These are phyloP conservation scores for Poeciliopsis retropinna DNA, from an alignment of 2,113 vertebrate species.

Conservation along the genomic window DNA sequence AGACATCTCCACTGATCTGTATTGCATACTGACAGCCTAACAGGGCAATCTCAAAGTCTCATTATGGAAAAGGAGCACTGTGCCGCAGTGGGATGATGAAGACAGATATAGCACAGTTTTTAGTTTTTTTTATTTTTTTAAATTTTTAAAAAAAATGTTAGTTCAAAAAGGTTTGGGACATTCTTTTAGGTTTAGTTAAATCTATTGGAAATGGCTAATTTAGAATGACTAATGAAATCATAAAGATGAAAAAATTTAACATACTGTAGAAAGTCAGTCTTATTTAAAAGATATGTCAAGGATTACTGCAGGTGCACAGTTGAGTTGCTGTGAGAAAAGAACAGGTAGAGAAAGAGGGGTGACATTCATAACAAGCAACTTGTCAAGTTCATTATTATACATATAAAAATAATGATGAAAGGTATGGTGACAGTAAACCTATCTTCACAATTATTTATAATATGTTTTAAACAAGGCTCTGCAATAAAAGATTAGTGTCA, in stretches of 20 bases:
- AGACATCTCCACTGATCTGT: constrained; percentile 43
- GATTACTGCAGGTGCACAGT: neutral
- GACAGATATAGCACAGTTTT: constrained; percentile 12
- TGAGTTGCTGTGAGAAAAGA: neutral
- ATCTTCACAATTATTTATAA: neutral
- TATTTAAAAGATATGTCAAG: neutral
- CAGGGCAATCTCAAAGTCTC: constrained; percentile 38
- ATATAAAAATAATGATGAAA: neutral
- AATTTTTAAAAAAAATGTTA: no score
- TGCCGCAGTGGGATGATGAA: constrained; percentile 21
- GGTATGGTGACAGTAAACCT: neutral
- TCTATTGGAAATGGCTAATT: neutral
- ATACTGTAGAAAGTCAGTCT: neutral
- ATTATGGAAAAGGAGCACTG: constrained; percentile 44
- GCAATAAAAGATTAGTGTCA: neutral
- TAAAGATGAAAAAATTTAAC: neutral
- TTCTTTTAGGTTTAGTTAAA: constrained; percentile 8
- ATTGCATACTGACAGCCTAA: constrained; percentile 30
- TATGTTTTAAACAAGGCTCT: neutral
- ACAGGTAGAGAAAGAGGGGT: neutral
- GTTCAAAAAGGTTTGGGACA: neutral
- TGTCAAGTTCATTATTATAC: neutral
- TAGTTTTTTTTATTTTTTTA: neutral
- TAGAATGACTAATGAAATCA: neutral
- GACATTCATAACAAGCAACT: neutral